Conservation (phyloP, 2,888 invertebrate genomes). For the Diaphora mendica region DNA sequence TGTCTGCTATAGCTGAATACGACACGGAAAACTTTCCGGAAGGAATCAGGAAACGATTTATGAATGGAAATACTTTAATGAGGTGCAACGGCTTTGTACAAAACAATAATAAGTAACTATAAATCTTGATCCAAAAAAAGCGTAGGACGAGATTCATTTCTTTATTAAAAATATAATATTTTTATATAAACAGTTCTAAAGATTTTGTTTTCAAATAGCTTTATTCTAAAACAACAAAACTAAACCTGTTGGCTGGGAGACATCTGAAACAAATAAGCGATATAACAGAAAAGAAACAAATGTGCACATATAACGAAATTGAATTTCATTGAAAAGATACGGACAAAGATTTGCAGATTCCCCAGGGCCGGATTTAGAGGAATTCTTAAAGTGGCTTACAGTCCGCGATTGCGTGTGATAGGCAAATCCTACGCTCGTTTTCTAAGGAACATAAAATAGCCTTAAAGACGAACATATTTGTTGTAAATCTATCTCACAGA, state of each 20-base stretch:
- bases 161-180: neutral
- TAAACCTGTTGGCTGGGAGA: slow-evolving; percentile 39
- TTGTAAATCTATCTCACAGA: slow-evolving; percentile 32
- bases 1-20: neutral
- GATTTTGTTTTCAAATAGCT: neutral
- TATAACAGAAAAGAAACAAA: slow-evolving; percentile 61
- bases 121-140: neutral
- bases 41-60: neutral
- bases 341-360: slow-evolving; percentile 71
- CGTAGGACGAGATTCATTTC: neutral
- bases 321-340: slow-evolving; percentile 80
- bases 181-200: neutral
- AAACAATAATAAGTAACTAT: neutral
- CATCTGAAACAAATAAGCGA: slow-evolving; percentile 54
- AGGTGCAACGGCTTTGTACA: neutral
- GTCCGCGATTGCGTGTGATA: slow-evolving; percentile 77
- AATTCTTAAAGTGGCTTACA: slow-evolving; percentile 78
- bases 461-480: slow-evolving; percentile 59
- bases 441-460: slow-evolving; percentile 64
- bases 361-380: slow-evolving; percentile 70
- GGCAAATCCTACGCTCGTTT: slow-evolving; percentile 72
- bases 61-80: neutral
- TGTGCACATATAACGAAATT: slow-evolving; percentile 72
- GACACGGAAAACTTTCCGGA: neutral
- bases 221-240: slow-evolving; percentile 21